Evolutionary conservation across 2,888 invertebrate genomes (phyloP), one percentile per base, ranked within the genome.

Genomic region (Pyrochroa serraticornis): DNA sequence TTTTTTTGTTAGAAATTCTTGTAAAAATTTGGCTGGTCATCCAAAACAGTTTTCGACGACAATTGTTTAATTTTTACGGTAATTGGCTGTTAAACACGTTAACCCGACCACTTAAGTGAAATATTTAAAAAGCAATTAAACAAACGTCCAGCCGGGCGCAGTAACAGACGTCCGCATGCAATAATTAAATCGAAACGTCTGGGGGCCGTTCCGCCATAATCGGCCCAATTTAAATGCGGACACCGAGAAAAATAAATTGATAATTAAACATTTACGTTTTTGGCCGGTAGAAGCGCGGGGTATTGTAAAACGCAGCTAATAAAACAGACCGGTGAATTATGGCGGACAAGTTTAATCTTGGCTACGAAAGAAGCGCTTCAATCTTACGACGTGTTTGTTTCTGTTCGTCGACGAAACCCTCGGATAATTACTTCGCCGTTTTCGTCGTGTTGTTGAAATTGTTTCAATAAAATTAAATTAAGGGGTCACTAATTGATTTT

Each of bases 261-360:
- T 70, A 69, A 73, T 71, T 71, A 73, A 73, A 72, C 70, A 72
- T 73, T 71, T 69, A 73, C 65, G 57, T 58, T n/a, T n/a, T n/a
- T 51, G 62, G 31, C n/a, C 39, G 37, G 37, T 44, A 44, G 43
- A 42, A 43, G 7, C 6, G n/a, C n/a, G n/a, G 35, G 50, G 42
- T 7, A 38, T 14, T 37, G 13, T 37, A 22, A 22, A 22, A 22
- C 22, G 22, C 22, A 22, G 22, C 41, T 42, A 42, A 42, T 42
- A 42, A 42, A 42, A 42, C 42, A 42, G 42, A 10, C 31, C 41
- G 8, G n/a, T 39, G 39, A 39, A 39, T 39, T 39, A 39, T 22
- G 36, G 36, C 44, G 44, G 31, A 10, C 10, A 31, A 51, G 51
- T 22, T 42, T 50, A 50, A 50, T 50, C 50, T 30, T 13, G 42